Evolutionary conservation across 2,797 vertebrate species (phyloP), one percentile per base, ranked within the genome.

Genomic region (Lateolabrax maculatus): DNA sequence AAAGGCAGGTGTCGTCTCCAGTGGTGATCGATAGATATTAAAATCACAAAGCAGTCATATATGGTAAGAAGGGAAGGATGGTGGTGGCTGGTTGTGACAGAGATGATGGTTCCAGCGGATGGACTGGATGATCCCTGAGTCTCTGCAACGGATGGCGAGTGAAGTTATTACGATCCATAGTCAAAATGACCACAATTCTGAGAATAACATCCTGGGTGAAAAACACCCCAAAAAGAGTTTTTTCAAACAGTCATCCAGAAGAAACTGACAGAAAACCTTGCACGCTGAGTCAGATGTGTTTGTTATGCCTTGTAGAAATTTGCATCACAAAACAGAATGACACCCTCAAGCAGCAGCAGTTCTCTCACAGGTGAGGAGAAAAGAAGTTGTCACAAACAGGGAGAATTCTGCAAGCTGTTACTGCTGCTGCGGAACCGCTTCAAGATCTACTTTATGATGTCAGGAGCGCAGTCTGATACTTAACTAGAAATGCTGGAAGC

Each of bases 321-420:
- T 80, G 48, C 70, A 71, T 77, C 34, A 21, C 52, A 9, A 65
- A 68, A 68, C 11, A 60, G 55, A 77, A 39, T 4, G 25, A 4
- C 43, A 18, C 34, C 71, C 66, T 27, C 6, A 5, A 69, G 79
- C 73, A 51, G 5, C 68, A 76, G 36, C 9, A 36, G 19, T 39
- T 39, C 57, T 76, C 43, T n/a, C 52, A 37, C 36, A 68, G 44
- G 31, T 63, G 61, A 69, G n/a, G 29, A 62, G 49, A 27, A 52
- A 57, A 63, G n/a, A 39, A 46, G 21, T 19, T 15, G 23, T 61
- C 62, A 25, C 29, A 19, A 72, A 60, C 5, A 6, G 41, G 18
- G 37, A 56, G 31, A 53, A 44, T 37, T 77, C 58, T 48, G 43
- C 81, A 53, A 84, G 79, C 81, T 80, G 75, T 79, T 84, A 53